A percentile compares a stretch with the other conserved stretches of the same genome.
Evolutionary conservation across 2,888 invertebrate genomes (phyloP).

Genomic region (Hirtodrosophila confusa): DNA sequence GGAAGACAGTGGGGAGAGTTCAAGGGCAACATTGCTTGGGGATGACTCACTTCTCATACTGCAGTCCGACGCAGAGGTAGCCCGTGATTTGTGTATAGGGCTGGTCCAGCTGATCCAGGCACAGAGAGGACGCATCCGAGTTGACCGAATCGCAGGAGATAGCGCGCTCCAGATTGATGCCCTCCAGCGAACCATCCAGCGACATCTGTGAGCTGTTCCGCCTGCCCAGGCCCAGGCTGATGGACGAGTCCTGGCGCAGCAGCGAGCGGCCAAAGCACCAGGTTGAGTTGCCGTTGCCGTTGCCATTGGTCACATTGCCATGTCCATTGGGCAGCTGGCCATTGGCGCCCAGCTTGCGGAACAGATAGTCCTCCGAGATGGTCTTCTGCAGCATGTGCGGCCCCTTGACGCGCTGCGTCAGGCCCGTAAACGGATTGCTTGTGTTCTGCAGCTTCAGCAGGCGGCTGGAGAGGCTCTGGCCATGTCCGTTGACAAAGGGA

Average conservation of each 20-base stretch:
- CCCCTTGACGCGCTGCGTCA: constrained; percentile 80
- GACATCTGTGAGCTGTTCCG: constrained; percentile 83
- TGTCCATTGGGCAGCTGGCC: constrained; percentile 36
- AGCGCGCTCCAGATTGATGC: constrained; percentile 85
- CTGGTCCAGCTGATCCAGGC: constrained; percentile 88
- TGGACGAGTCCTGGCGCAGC: constrained; percentile 80
- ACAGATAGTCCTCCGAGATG: constrained; percentile 83
- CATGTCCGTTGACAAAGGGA: constrained; percentile 58
- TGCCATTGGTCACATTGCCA: constrained; percentile 26
- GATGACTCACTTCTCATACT: constrained; percentile 90
- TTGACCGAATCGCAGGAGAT: constrained; percentile 92
- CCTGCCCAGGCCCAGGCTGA: constrained; percentile 76
- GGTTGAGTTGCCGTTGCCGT: constrained; percentile 64
- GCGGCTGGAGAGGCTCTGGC: constrained; percentile 64
- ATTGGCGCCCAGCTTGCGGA: constrained; percentile 73
- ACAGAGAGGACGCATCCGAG: constrained; percentile 89
- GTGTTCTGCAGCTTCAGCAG: constrained; percentile 68
- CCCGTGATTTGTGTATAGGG: constrained; percentile 89
- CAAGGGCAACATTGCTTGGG: no score
- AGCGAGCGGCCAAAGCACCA: constrained; percentile 82
- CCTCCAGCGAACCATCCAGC: constrained; percentile 80
- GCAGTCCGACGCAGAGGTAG: constrained; percentile 90
- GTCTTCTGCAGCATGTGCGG: constrained; percentile 83
- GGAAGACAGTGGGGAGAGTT: not conserved
- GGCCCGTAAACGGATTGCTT: constrained; percentile 77